These are phyloP conservation scores for Callyntrura guangdongensis DNA, from an alignment of 2,888 invertebrate genomes.

Conservation along the genomic window DNA sequence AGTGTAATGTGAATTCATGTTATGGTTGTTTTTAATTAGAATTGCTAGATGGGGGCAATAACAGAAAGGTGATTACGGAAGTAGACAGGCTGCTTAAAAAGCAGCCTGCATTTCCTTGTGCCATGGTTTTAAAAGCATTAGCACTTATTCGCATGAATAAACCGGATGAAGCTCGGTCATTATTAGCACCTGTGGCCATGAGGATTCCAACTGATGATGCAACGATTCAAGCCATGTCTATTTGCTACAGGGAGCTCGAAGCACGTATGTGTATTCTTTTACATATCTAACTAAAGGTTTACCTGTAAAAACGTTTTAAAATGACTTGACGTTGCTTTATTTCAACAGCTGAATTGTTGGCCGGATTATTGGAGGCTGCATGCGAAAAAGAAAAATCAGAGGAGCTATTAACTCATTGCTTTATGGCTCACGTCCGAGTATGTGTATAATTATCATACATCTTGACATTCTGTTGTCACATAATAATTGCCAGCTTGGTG, in stretches of 20 bases:
- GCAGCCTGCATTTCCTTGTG: conserved; percentile 95
- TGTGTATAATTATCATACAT: conserved; percentile 8
- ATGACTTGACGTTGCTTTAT: neutral
- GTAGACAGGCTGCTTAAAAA: conserved; percentile 98
- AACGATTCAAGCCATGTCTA: conserved; percentile 97
- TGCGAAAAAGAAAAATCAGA: conserved; percentile 94
- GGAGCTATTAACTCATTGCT: conserved; percentile 96
- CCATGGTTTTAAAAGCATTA: conserved; percentile 94
- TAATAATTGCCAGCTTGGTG: no score
- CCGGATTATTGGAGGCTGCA: conserved; percentile 95
- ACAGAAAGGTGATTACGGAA: conserved; percentile 98
- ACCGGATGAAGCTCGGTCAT: conserved; percentile 91
- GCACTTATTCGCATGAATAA: conserved; percentile 96
- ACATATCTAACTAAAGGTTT: no score
- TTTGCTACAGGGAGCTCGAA: conserved; percentile 97
- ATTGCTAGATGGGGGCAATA: conserved; percentile 97
- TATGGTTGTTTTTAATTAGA: conserved; percentile 88
- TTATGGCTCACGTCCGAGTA: conserved; percentile 96
- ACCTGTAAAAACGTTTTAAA: neutral
- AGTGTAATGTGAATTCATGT: conserved; percentile 75
- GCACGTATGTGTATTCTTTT: conserved; percentile 96
- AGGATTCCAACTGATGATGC: conserved; percentile 94
- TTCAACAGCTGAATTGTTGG: conserved; percentile 93
- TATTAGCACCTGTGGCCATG: conserved; percentile 92
- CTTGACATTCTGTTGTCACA: neutral